Evolutionary conservation across 2,888 invertebrate genomes (phyloP), one percentile per base, ranked within the genome.

Genomic region (Microdon myrmicae): DNA sequence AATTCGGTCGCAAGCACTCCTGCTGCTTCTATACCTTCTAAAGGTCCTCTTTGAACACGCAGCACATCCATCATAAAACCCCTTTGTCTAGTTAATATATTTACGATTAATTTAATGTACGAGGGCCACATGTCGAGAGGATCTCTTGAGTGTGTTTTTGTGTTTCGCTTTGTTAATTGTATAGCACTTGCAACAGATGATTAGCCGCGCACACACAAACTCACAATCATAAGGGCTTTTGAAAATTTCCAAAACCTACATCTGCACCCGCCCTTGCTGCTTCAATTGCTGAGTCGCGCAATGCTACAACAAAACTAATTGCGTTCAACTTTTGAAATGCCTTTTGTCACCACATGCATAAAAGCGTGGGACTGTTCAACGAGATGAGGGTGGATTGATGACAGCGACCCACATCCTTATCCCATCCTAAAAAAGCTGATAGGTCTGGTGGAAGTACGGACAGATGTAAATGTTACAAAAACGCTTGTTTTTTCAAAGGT

Each of bases 261-360:
- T n/a, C n/a, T n/a, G n/a, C n/a, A n/a, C n/a, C n/a, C n/a, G n/a
- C n/a, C n/a, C n/a, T n/a, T n/a, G n/a, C n/a, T n/a, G n/a, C n/a
- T n/a, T n/a, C n/a, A n/a, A n/a, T n/a, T n/a, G n/a, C n/a, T n/a
- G n/a, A n/a, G n/a, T n/a, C n/a, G n/a, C n/a, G n/a, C n/a, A n/a
- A 7, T 9, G 38, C 34, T 34, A 39, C 39, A 43, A 39, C 37
- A 39, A 54, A 59, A 60, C 59, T 54, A 60, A 60, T 60, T 60
- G 59, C 54, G 54, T 60, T 60, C 54, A 54, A 49, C 54, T 37
- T n/a, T n/a, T 41, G 13, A 53, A 54, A 60, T 60, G 54, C 59
- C 54, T 47, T 47, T 60, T 60, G 31, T 47, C 47, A 44, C 37
- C 44, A 47, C 53, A 26, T 44, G 39, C 22, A 53, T 51, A 32